Evolutionary conservation across 92 coral and sea anemone genomes (phyloP).

Genomic region (Ricordea florida): DNA sequence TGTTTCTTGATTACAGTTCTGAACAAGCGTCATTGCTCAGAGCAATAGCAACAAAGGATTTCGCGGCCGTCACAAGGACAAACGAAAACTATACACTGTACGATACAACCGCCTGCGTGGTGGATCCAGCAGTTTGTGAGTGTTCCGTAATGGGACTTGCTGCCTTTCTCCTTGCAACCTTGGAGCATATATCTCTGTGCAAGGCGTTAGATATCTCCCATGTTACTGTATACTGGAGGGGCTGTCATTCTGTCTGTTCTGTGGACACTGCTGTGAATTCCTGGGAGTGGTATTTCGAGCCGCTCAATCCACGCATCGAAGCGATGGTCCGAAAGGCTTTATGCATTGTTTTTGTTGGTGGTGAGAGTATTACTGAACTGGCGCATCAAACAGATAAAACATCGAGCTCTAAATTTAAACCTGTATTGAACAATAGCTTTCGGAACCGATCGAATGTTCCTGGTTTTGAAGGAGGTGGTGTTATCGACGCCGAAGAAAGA

Average conservation of each 20-base stretch:
- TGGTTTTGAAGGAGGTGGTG: conserved; percentile 8
- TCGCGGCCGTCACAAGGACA: not conserved
- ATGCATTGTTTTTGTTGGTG: not conserved
- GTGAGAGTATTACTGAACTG: not conserved
- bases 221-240: conserved; percentile 67
- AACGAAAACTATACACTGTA: too few species aligned
- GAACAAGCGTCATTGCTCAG: too few species aligned
- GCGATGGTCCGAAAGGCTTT: conserved; percentile 25
- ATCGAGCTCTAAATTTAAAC: not conserved
- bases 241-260: conserved; percentile 62
- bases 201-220: not conserved
- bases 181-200: conserved; percentile 61
- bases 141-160: conserved; percentile 64
- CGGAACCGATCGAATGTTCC: not conserved
- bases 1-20: too few species aligned
- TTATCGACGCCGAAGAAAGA: conserved; percentile 41
- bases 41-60: too few species aligned
- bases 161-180: conserved; percentile 38
- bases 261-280: conserved; percentile 46
- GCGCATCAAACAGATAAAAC: too few species aligned
- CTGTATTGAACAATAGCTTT: not conserved
- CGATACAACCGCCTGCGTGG: conserved; percentile 52
- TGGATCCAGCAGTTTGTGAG: conserved; percentile 46
- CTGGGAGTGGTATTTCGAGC: conserved; percentile 78
- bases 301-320: conserved; percentile 60